Evolutionary conservation across 2,888 invertebrate genomes (phyloP).

Genomic region (Pemphredon lugubris): DNA sequence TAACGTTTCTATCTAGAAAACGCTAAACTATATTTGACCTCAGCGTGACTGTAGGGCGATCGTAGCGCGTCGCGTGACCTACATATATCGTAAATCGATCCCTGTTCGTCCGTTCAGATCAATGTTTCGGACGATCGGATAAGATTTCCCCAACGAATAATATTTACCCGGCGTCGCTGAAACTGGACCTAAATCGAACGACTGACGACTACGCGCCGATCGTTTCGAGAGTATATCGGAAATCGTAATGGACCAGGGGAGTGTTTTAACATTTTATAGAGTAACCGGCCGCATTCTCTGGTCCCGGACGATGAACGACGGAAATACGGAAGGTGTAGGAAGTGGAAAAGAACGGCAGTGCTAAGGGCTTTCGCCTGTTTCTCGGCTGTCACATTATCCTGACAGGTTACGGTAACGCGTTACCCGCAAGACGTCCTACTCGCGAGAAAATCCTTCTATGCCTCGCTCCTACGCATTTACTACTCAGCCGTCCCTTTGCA

Average conservation of each 20-base stretch:
- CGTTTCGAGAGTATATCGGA: neutral
- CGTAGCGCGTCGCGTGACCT: too few relatives aligned
- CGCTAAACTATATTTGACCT: too few relatives aligned
- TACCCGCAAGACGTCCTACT: slow-evolving; percentile 16
- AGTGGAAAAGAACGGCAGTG: slow-evolving; percentile 23
- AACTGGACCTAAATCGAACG: too few relatives aligned
- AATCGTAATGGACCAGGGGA: slow-evolving; percentile 35
- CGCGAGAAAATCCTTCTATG: slow-evolving; percentile 9
- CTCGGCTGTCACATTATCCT: slow-evolving; percentile 75
- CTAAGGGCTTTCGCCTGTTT: slow-evolving; percentile 72
- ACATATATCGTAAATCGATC: too few relatives aligned
- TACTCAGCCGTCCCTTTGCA: neutral
- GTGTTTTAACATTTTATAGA: slow-evolving; percentile 40
- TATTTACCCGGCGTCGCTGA: too few relatives aligned
- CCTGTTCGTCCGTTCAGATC: too few relatives aligned
- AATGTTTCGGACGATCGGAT: too few relatives aligned
- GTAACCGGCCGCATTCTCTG: slow-evolving; percentile 41
- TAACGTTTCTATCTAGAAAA: too few relatives aligned
- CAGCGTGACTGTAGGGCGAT: too few relatives aligned
- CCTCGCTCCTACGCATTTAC: slow-evolving; percentile 14
- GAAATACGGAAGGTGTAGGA: slow-evolving; percentile 1
- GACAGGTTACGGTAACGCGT: slow-evolving; percentile 68
- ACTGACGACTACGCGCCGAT: too few relatives aligned
- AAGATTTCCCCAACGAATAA: too few relatives aligned
- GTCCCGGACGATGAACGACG: neutral